Evolutionary conservation across 2,113 vertebrate species (phyloP), one percentile per base, ranked within the genome.

Genomic region (Theropithecus gelada): DNA sequence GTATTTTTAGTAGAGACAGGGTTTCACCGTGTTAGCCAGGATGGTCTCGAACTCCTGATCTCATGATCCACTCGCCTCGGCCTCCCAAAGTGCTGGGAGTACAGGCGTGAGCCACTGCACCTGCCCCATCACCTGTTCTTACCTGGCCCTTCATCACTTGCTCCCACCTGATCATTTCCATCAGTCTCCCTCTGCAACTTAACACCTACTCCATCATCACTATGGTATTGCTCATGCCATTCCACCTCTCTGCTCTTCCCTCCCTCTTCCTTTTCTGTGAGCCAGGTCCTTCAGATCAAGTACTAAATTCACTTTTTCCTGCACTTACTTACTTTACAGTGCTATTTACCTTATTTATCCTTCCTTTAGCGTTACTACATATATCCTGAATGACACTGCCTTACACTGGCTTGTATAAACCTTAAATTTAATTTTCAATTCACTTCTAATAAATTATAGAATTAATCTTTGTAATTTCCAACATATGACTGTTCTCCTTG

Each of bases 271-370:
- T 87, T 80, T 90, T 88, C 64, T 87, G 27, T 86, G 92, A 94
- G 13, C 10, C 76, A 73, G 1, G 61, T 81, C 81, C 38, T 96
- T 90, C 61, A 57, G 32, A 59, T 88, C 52, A 79, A 70, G 61
- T 22, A 90, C 25, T 86, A 75, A 73, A 64, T 68, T 97, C n/a
- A n/a, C 55, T 91, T 86, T 88, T 38, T 88, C 78, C 20, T 90
- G 35, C 11, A 13, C 75, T 72, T 86, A 45, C 4, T 48, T 66
- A 52, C 32, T 87, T 43, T 84, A 59, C 25, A 76, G 43, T 48
- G 13, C 4, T 78, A 93, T 84, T 75, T 93, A 61, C 20, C 27
- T 83, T 68, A 43, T 83, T 90, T 84, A 88, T 79, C 89, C 87
- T 95, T 95, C 59, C 45, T 94, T 88, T 83, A 73, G 45, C 40